Base-by-base conservation (phyloP, 1,140 invertebrate genomes). In the Caenorhabditis tropicalis region DNA sequence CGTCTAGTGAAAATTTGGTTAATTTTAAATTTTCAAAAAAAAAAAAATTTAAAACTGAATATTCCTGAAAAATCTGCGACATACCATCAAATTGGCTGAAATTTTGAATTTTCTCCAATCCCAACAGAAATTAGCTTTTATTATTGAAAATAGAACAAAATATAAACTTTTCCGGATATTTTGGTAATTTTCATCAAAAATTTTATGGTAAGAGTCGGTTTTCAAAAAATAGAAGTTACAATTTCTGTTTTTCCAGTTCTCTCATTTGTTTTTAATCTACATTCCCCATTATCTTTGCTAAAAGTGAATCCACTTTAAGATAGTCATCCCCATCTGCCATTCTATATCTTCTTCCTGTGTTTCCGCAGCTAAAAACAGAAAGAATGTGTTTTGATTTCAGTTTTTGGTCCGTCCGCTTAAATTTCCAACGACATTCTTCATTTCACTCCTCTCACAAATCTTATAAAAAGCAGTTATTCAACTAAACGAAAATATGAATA, bases 261-360 rank as follows among this genome's bases (percentile, higher is more conserved):
- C 15, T 51, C 10, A 51, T 51, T 51, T 19, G 15, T 51, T 51
- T n/a, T n/a, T 51, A 15, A 15, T n/a, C 12, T 51, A 15, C 48
- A 51, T 51, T 19, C 48, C n/a, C n/a, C n/a, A 16, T 51, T 19
- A 12, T 16, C n/a, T 51, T 51, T 5, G 15, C n/a, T 16, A 19
- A 19, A 19, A 51, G n/a, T 51, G 10, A 19, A 6, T 19, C 48
- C 48, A 51, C 15, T 51, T 15, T 19, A 46, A 5, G 15, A 51
- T 12, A 43, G 39, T 19, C 48, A 1, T 6, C 43, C 16, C 43
- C 16, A 51, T 19, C 16, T 19, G 58, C 10, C 31, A 65, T 65
- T 36, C 58, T 65, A 65, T 65, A 65, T 36, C 31, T 65, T 65
- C n/a, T 65, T 39, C 58, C 58, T 36, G 58, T 65, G 29, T 65